These are phyloP conservation scores for Limnothrissa miodon DNA, from an alignment of 2,113 vertebrate species.

Conservation along the genomic window DNA sequence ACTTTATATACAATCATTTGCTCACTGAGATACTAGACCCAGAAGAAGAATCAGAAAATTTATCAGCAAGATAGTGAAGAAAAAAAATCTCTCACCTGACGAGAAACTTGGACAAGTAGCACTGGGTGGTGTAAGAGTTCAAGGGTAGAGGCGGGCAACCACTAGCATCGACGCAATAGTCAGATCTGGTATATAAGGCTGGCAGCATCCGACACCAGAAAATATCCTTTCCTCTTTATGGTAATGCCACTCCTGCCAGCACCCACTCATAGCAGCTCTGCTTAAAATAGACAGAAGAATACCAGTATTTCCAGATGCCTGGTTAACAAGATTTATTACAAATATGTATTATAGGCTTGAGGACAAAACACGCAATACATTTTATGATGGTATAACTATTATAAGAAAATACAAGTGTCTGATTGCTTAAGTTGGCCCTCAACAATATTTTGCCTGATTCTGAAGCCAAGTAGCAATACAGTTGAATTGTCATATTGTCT, in stretches of 20 bases:
- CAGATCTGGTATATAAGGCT: conserved; percentile 40
- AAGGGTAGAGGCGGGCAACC: conserved; percentile 29
- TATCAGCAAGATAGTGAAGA: not conserved
- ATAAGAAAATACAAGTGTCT: not conserved
- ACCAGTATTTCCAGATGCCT: conserved; percentile 39
- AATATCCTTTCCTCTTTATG: conserved; percentile 44
- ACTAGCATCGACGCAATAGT: conserved; percentile 26
- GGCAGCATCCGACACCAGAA: conserved; percentile 34
- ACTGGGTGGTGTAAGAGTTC: conserved; percentile 24
- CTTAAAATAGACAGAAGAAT: conserved; percentile 41
- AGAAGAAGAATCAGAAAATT: not conserved
- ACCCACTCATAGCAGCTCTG: conserved; percentile 38
- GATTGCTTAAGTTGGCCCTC: not conserved
- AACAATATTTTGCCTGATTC: not conserved
- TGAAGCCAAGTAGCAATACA: not conserved
- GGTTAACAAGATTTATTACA: not conserved
- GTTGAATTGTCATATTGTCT: not conserved
- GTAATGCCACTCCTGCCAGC: conserved; percentile 42
- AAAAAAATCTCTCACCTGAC: conserved; percentile 36
- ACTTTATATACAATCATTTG: not conserved
- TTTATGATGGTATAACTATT: not conserved
- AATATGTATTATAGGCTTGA: not conserved
- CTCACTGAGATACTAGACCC: not conserved
- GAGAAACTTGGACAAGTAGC: conserved; percentile 33
- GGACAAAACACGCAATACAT: not conserved